phyloP scores from a whole-genome alignment of 2,797 vertebrate species.

The Sphaeramia orbicularis region DNA sequence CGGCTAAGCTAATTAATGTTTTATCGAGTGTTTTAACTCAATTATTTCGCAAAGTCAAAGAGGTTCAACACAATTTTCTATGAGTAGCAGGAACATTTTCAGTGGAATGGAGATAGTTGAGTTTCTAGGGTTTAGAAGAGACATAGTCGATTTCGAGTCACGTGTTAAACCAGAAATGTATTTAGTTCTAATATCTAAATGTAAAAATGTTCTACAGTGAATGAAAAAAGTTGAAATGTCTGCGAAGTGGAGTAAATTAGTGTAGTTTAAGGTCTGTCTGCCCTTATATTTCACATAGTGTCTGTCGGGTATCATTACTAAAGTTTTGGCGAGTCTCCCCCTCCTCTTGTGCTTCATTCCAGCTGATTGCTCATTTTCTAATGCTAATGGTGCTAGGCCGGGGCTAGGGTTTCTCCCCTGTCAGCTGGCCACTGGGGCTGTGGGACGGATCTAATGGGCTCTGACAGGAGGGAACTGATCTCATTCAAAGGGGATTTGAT shows the following conservation, averaged over 20 bases:
- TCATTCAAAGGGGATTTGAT: slow-evolving; percentile 98
- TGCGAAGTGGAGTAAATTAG: not conserved
- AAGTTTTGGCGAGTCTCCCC: slow-evolving; percentile 61
- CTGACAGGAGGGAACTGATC: slow-evolving; percentile 99
- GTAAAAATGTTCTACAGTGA: not conserved
- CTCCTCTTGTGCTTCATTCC: slow-evolving; percentile 88
- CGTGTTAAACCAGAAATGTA: slow-evolving; percentile 5
- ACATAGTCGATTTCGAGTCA: not conserved
- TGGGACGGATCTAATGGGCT: slow-evolving; percentile 97
- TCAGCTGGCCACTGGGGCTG: slow-evolving; percentile 96
- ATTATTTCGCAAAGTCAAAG: slow-evolving; percentile 90
- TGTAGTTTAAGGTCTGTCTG: slow-evolving; percentile 14
- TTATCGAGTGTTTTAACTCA: slow-evolving; percentile 92
- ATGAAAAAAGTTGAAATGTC: not conserved
- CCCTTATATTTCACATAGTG: slow-evolving; percentile 53
- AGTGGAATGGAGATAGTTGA: slow-evolving; percentile 42
- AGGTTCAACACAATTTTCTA: slow-evolving; percentile 85
- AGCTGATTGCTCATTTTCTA: slow-evolving; percentile 99
- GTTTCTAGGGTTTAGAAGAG: slow-evolving; percentile 41
- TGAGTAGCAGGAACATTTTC: slow-evolving; percentile 64
- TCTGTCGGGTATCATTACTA: slow-evolving; percentile 52
- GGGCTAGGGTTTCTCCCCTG: slow-evolving; percentile 92
- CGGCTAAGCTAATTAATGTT: slow-evolving; percentile 91
- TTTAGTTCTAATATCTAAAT: slow-evolving; percentile 11
- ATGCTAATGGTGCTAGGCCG: slow-evolving; percentile 94